These are phyloP conservation scores for Pseudopipra pipra DNA, from an alignment of 2,113 vertebrate genomes.

Conservation along the genomic window DNA sequence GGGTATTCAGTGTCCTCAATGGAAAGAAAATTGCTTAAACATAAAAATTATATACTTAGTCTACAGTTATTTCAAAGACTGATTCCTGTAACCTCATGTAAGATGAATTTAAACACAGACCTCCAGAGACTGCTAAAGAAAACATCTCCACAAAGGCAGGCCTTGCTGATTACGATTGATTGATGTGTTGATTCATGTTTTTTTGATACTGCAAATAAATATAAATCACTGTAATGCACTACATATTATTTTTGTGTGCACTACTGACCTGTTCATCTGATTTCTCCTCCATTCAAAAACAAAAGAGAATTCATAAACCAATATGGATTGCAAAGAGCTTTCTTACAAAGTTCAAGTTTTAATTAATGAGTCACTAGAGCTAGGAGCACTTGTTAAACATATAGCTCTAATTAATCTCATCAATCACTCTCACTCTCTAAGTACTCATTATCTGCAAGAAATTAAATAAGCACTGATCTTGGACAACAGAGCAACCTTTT, in stretches of 20 bases:
- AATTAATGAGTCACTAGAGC: slow-evolving; percentile 1
- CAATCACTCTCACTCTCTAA: not conserved
- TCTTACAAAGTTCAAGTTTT: slow-evolving; percentile 1
- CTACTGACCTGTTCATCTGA: not conserved
- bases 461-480: not conserved
- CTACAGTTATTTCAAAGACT: not conserved
- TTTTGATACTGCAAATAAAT: not conserved
- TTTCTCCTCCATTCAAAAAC: not conserved
- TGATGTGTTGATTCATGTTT: not conserved
- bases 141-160: not conserved
- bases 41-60: not conserved
- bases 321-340: not conserved
- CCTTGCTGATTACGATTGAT: not conserved
- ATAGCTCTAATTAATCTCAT: slow-evolving; percentile 19
- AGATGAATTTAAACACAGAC: not conserved
- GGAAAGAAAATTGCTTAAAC: not conserved
- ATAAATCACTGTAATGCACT: not conserved
- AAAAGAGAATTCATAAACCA: not conserved
- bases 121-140: not conserved
- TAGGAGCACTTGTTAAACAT: slow-evolving; percentile 17
- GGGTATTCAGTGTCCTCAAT: not conserved
- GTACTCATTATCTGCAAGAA: not conserved
- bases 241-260: not conserved
- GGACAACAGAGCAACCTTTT: not conserved
- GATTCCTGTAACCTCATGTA: not conserved